A percentile compares a stretch with the other conserved stretches of the same genome.
phyloP scores from a whole-genome alignment of 2,797 vertebrate species.

The Coendou prehensilis region DNA sequence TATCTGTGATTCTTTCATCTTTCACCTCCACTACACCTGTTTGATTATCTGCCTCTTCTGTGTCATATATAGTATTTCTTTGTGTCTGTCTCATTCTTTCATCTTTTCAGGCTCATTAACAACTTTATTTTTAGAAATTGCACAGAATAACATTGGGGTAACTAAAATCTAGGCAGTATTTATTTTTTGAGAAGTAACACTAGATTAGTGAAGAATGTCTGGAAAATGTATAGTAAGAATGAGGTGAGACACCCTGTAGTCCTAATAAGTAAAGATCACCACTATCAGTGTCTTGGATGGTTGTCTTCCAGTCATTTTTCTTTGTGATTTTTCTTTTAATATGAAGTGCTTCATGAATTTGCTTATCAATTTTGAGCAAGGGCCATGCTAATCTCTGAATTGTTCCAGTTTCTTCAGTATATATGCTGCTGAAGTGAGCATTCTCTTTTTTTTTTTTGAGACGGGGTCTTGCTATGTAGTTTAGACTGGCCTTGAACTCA shows the following conservation, averaged over 20 bases:
- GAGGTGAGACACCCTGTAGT: not conserved
- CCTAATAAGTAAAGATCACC: not conserved
- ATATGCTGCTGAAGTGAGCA: not conserved
- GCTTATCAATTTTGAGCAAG: not conserved
- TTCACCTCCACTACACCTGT: not conserved
- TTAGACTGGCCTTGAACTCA: not conserved
- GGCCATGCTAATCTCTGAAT: too few species aligned
- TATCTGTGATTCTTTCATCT: not conserved
- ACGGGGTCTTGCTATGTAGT: not conserved
- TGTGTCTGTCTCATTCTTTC: not conserved
- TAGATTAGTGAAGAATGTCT: constrained; percentile 55
- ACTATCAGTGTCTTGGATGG: not conserved
- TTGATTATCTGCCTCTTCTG: not conserved
- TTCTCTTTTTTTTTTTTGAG: not conserved
- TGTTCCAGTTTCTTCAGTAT: not conserved
- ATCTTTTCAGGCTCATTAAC: constrained; percentile 3
- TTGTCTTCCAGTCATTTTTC: constrained; percentile 36
- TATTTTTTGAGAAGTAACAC: not conserved
- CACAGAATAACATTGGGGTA: not conserved
- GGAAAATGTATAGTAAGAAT: not conserved
- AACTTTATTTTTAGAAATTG: not conserved
- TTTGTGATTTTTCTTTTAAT: not conserved
- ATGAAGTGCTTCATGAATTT: not conserved
- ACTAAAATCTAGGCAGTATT: not conserved
- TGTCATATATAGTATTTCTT: not conserved